phyloP scores from a whole-genome alignment of 2,797 vertebrate genomes.

The Mormyrus hasselquistii region DNA sequence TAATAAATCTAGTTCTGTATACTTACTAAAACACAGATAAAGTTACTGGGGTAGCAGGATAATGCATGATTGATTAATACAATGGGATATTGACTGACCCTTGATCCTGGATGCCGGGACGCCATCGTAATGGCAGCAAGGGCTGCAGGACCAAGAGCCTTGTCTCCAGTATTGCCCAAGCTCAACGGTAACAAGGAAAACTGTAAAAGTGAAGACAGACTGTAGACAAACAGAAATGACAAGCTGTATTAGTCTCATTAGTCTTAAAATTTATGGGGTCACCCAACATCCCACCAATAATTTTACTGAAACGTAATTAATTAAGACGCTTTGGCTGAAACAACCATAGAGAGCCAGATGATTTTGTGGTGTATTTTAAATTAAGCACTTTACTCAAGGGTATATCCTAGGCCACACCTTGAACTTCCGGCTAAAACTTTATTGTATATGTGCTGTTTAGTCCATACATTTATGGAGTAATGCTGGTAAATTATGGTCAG shows the following conservation, averaged over 20 bases:
- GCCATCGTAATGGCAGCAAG: constrained; percentile 56
- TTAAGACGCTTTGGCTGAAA: neutral
- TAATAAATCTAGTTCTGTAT: neutral
- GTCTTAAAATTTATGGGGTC: neutral
- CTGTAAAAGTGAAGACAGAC: neutral
- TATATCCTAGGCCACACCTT: neutral
- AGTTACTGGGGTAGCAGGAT: neutral
- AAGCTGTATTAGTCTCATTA: neutral
- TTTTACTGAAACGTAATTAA: neutral
- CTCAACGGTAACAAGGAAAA: constrained; percentile 29
- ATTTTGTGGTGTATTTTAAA: neutral
- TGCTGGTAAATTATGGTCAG: neutral
- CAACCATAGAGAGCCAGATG: neutral
- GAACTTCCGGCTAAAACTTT: neutral
- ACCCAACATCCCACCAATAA: neutral
- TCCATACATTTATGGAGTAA: neutral
- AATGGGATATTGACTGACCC: constrained; percentile 38
- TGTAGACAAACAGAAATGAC: neutral
- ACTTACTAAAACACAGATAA: neutral
- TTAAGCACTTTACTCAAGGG: neutral
- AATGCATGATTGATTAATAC: neutral
- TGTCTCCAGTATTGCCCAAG: constrained; percentile 52
- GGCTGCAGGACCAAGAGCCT: constrained; percentile 63
- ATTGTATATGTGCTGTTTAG: neutral
- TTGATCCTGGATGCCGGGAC: constrained; percentile 59